These are phyloP conservation scores for Hycleus phaleratus DNA, from an alignment of 1,140 invertebrate genomes.

Conservation along the genomic window DNA sequence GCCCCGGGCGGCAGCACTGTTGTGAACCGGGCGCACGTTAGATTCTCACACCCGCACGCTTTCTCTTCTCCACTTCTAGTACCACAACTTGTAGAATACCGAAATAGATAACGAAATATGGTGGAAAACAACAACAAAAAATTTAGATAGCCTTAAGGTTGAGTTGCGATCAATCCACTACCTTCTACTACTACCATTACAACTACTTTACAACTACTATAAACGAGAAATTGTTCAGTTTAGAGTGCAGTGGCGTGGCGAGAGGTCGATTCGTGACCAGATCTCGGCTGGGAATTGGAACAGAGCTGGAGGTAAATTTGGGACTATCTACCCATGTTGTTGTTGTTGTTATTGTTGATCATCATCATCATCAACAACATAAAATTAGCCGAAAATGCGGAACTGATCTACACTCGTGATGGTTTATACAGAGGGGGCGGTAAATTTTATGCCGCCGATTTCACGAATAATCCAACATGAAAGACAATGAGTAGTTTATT, in stretches of 20 bases:
- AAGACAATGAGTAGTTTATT: too few species aligned
- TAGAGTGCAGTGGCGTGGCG: not conserved
- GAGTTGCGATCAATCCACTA: too few species aligned
- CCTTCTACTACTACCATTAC: too few species aligned
- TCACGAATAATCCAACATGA: too few species aligned
- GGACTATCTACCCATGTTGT: not conserved
- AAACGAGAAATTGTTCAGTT: too few species aligned
- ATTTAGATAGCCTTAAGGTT: too few species aligned
- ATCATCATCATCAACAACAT: too few species aligned
- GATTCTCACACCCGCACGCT: constrained; percentile 38
- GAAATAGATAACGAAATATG: too few species aligned
- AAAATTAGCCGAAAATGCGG: constrained; percentile 19
- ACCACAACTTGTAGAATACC: too few species aligned
- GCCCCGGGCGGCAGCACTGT: constrained; percentile 26
- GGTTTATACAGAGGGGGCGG: not conserved
- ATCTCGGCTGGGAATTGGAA: constrained; percentile 28
- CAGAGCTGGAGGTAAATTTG: constrained; percentile 10
- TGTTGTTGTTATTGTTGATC: not conserved
- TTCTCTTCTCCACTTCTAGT: constrained; percentile 14
- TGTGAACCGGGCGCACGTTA: constrained; percentile 34
- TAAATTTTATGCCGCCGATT: too few species aligned
- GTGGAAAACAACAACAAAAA: too few species aligned
- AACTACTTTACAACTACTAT: too few species aligned
- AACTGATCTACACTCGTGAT: constrained; percentile 16
- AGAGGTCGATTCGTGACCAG: constrained; percentile 24